Evolutionary conservation across 2,888 invertebrate species (phyloP), one percentile per base, ranked within the genome.

Genomic region (Amiota communis): DNA sequence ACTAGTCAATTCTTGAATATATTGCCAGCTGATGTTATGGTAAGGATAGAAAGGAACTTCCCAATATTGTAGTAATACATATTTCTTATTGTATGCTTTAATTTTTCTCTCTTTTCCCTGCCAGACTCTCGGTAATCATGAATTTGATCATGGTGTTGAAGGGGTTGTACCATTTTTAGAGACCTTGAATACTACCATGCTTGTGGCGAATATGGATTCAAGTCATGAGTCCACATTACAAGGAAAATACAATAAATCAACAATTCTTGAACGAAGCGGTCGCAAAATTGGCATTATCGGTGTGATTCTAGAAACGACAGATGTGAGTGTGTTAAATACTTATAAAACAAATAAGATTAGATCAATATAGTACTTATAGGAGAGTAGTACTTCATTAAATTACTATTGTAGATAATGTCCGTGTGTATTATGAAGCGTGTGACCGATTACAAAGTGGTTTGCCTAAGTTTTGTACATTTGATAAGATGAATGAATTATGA

Each of bases 101-200:
- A 12, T 65, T 69, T 76, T 73, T 74, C 23, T 17, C 15, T 57
- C 23, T 17, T 63, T 47, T 36, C 11, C 71, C 69, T 56, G 69
- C 15, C 86, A 96, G 96, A 94, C 95, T 0, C 87, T 96, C 10
- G 97, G 96, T 0, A 96, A 96, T 88, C 96, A 97, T 82, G 97
- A 97, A 87, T 97, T 97, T 83, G 97, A 97, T 86, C 92, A 94
- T 81, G 93, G 92, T 2, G 90, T 96, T 1, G 92, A 90, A 10
- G 96, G 95, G 0, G 88, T 96, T 0, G 91, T 93, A 0, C 95
- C 95, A 0, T 96, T 95, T 87, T 85, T 97, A 57, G 87, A 93
- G 80, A 89, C 88, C 0, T 85, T 95, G 10, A 90, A 93, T 1
- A 91, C 94, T 0, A 93, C 71, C 0, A 92, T 95, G 86, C 88